A percentile compares a stretch with the other conserved stretches of the same genome.
These are phyloP conservation scores for Sardinella longiceps DNA, from an alignment of 2,797 vertebrate genomes.

Conservation along the genomic window DNA sequence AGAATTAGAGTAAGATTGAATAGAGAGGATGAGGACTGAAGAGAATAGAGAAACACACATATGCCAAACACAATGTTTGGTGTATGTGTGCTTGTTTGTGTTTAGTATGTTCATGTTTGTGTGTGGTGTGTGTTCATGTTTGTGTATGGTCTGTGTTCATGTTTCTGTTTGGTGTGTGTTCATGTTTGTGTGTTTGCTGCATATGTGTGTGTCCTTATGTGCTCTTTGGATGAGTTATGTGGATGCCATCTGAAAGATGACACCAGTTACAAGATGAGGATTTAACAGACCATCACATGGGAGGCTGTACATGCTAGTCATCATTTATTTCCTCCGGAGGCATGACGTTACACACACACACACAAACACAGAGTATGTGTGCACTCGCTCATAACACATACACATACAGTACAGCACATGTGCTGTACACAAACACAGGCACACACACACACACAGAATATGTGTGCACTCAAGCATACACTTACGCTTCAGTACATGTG, in stretches of 20 bases:
- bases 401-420: conserved; percentile 10
- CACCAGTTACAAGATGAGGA: background rate
- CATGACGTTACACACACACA: background rate
- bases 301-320: background rate
- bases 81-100: background rate
- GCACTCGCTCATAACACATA: no score
- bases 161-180: background rate
- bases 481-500: background rate
- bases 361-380: no score
- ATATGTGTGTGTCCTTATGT: background rate
- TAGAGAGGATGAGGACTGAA: no score
- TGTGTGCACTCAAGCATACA: background rate
- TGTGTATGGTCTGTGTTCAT: background rate
- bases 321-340: background rate
- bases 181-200: background rate
- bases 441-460: background rate
- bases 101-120: background rate
- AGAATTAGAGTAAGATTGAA: no score
- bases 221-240: background rate
- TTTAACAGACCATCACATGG: conserved; percentile 16
- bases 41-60: no score
- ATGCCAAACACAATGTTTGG: background rate
- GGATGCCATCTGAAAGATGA: background rate
- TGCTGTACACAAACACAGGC: background rate
- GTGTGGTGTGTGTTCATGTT: background rate